A percentile compares a stretch with the other conserved stretches of the same genome.
Evolutionary conservation across 2,888 invertebrate species (phyloP).

Genomic region (Elegia similella): DNA sequence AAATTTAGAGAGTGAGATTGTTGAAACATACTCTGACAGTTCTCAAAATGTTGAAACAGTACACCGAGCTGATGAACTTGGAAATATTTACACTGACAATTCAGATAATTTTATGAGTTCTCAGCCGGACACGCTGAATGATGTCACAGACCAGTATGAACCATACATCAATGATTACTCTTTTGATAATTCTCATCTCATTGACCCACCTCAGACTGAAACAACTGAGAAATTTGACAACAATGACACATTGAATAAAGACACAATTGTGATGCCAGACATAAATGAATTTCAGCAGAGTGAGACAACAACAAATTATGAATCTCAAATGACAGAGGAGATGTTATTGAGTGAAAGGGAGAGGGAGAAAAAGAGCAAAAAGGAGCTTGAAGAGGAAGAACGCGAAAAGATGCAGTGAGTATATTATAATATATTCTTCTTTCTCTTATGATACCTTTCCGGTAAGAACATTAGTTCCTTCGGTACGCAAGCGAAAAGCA

Average conservation of each 20-base stretch:
- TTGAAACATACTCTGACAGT: slow-evolving; percentile 61
- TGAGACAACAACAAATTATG: slow-evolving; percentile 49
- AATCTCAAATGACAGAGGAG: slow-evolving; percentile 65
- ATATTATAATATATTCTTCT: not conserved
- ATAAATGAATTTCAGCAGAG: slow-evolving; percentile 57
- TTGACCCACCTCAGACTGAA: slow-evolving; percentile 42
- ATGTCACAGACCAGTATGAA: slow-evolving; percentile 61
- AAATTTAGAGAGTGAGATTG: slow-evolving; percentile 54
- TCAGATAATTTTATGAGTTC: slow-evolving; percentile 55
- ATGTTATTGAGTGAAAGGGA: slow-evolving; percentile 78
- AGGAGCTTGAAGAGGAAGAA: slow-evolving; percentile 95
- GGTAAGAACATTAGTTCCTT: too few species aligned
- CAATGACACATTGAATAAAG: slow-evolving; percentile 38
- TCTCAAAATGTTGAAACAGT: slow-evolving; percentile 61
- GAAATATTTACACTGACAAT: slow-evolving; percentile 67
- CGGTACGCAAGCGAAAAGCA: too few species aligned
- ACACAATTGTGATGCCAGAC: slow-evolving; percentile 43
- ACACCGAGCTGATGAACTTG: slow-evolving; percentile 67
- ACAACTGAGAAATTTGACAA: slow-evolving; percentile 40
- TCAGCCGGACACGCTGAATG: slow-evolving; percentile 54
- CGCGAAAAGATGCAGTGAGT: slow-evolving; percentile 97
- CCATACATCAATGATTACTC: slow-evolving; percentile 66
- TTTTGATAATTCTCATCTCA: slow-evolving; percentile 52
- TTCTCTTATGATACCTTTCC: too few species aligned
- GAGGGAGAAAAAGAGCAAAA: slow-evolving; percentile 88